Evolutionary conservation across 1,140 invertebrate genomes (phyloP).

Genomic region (Drosophila insularis): DNA sequence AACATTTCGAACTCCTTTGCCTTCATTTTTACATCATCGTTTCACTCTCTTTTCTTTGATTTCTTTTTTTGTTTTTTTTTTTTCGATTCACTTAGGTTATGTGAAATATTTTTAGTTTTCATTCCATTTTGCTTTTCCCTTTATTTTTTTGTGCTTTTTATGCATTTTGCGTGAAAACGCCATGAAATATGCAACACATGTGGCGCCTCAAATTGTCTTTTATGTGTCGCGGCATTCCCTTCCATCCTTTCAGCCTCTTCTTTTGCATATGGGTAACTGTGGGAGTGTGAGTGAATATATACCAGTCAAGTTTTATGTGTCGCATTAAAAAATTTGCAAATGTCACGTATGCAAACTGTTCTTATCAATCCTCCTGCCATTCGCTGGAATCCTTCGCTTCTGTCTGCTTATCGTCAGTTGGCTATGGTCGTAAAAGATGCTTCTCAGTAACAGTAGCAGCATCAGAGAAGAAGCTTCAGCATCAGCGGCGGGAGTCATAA

Average conservation of each 20-base stretch:
- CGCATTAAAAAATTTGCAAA: slow-evolving; percentile 76
- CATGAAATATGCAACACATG: slow-evolving; percentile 78
- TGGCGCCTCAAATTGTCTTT: slow-evolving; percentile 69
- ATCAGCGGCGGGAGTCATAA: slow-evolving; percentile 45
- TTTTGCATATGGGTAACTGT: slow-evolving; percentile 5
- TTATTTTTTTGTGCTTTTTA: slow-evolving; percentile 34
- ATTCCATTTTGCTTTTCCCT: slow-evolving; percentile 12
- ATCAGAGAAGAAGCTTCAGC: neutral
- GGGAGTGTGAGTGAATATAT: slow-evolving; percentile 26
- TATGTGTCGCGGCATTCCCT: slow-evolving; percentile 35
- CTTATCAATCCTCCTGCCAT: slow-evolving; percentile 38
- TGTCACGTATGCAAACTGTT: slow-evolving; percentile 52
- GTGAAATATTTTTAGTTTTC: slow-evolving; percentile 43
- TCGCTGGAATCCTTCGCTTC: neutral
- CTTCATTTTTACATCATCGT: neutral
- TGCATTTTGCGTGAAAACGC: slow-evolving; percentile 65
- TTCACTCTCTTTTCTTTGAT: too few relatives aligned
- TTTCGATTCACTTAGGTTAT: slow-evolving; percentile 52
- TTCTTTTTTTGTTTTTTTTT: too few relatives aligned
- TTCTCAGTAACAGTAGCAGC: slow-evolving; percentile 1
- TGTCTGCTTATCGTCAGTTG: slow-evolving; percentile 47
- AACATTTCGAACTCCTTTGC: slow-evolving; percentile 55
- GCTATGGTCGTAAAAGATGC: slow-evolving; percentile 64
- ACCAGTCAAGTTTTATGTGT: slow-evolving; percentile 45
- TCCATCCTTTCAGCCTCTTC: slow-evolving; percentile 20